phyloP scores from a whole-genome alignment of 2,797 vertebrate genomes.

The Trachurus trachurus region DNA sequence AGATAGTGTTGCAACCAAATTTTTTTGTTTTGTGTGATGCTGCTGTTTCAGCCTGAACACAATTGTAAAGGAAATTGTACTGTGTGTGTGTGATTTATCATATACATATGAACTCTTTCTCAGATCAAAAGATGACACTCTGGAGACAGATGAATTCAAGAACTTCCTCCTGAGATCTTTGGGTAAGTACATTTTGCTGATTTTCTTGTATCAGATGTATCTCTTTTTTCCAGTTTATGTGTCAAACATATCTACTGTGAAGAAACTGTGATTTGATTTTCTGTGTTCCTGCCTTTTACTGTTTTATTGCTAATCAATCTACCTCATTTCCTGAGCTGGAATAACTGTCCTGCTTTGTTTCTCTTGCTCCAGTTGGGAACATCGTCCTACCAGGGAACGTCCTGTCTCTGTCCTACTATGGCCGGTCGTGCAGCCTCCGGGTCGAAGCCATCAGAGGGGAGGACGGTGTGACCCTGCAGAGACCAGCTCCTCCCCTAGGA shows the following conservation, averaged over 20 bases:
- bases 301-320: not conserved
- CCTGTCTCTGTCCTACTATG: conserved; percentile 90
- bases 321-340: not conserved
- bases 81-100: not conserved
- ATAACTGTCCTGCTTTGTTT: conserved; percentile 30
- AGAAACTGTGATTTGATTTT: not conserved
- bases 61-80: not conserved
- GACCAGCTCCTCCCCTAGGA: conserved; percentile 22
- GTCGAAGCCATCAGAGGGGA: conserved; percentile 89
- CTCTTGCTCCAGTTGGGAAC: conserved; percentile 86
- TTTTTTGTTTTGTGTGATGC: not conserved
- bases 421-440: conserved; percentile 85
- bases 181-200: conserved; percentile 81
- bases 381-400: conserved; percentile 91
- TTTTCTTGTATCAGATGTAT: not conserved
- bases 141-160: conserved; percentile 90
- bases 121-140: conserved; percentile 88
- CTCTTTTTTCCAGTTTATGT: not conserved
- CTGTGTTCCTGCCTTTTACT: not conserved
- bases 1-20: not conserved
- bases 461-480: conserved; percentile 83
- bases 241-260: not conserved
- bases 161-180: conserved; percentile 90
- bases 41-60: not conserved
- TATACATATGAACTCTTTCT: not conserved